Conservation (phyloP, 2,888 invertebrate species). For the Eupithecia centaureata region DNA sequence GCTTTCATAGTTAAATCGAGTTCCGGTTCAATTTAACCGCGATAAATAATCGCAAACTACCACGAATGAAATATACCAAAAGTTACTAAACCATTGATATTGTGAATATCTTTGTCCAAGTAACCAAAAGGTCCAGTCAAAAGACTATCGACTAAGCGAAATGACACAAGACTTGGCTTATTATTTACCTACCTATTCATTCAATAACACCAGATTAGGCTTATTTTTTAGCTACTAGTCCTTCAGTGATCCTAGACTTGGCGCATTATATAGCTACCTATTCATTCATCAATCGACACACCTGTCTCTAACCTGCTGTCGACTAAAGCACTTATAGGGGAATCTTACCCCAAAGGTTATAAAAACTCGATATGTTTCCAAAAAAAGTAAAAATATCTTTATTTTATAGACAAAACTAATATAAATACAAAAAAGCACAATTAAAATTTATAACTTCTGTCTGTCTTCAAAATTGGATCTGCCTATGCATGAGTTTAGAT, state of each 20-base stretch:
- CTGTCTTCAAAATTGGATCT: too few species aligned
- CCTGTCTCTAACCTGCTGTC: neutral
- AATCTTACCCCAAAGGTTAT: neutral
- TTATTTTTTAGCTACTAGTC: too few species aligned
- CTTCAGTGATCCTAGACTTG: neutral
- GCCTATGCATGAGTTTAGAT: too few species aligned
- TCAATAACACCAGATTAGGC: too few species aligned
- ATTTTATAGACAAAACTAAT: too few species aligned
- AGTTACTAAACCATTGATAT: too few species aligned
- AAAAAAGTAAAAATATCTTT: too few species aligned
- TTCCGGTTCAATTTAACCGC: conserved; percentile 5
- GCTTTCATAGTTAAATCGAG: conserved; percentile 21
- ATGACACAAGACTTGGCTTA: neutral
- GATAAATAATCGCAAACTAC: neutral
- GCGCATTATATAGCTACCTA: neutral
- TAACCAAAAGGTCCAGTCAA: too few species aligned
- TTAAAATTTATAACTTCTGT: too few species aligned
- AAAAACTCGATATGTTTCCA: too few species aligned
- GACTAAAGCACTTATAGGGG: neutral
- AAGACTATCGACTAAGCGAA: neutral
- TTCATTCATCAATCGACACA: neutral
- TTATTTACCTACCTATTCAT: neutral
- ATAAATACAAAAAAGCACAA: too few species aligned
- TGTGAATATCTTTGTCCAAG: too few species aligned
- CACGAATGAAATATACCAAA: neutral